phyloP scores from a whole-genome alignment of 2,113 vertebrate genomes.

The Tympanuchus pallidicinctus region DNA sequence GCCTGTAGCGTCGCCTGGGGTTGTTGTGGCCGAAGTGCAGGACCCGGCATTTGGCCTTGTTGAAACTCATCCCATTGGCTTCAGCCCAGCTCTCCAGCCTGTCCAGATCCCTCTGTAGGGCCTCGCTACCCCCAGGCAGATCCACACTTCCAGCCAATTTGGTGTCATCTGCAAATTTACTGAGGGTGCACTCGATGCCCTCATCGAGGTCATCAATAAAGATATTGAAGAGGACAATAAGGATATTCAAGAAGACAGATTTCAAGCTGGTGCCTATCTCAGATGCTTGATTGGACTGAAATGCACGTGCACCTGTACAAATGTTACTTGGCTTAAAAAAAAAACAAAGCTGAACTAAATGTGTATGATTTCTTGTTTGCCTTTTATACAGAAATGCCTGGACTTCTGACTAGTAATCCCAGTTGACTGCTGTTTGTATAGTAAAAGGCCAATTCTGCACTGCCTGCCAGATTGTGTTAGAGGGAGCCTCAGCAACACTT shows the following conservation, averaged over 20 bases:
- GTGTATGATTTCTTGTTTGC: not conserved
- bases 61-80: too few relatives aligned
- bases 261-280: not conserved
- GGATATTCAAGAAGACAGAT: not conserved
- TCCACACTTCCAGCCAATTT: too few relatives aligned
- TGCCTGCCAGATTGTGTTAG: fast-evolving
- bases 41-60: too few relatives aligned
- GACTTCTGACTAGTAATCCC: not conserved
- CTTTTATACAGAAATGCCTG: not conserved
- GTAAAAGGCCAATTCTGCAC: not conserved
- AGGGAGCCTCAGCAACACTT: not conserved
- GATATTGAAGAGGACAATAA: too few relatives aligned
- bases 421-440: not conserved
- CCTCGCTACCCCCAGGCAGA: too few relatives aligned
- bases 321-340: not conserved
- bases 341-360: not conserved
- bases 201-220: too few relatives aligned
- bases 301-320: not conserved
- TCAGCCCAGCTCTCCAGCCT: too few relatives aligned
- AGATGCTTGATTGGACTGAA: not conserved
- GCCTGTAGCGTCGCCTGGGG: too few relatives aligned
- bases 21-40: too few relatives aligned
- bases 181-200: too few relatives aligned
- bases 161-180: too few relatives aligned
- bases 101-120: too few relatives aligned